Base-by-base conservation (phyloP, 2,888 invertebrate genomes). In the Caenorhabditis sulstoni region DNA sequence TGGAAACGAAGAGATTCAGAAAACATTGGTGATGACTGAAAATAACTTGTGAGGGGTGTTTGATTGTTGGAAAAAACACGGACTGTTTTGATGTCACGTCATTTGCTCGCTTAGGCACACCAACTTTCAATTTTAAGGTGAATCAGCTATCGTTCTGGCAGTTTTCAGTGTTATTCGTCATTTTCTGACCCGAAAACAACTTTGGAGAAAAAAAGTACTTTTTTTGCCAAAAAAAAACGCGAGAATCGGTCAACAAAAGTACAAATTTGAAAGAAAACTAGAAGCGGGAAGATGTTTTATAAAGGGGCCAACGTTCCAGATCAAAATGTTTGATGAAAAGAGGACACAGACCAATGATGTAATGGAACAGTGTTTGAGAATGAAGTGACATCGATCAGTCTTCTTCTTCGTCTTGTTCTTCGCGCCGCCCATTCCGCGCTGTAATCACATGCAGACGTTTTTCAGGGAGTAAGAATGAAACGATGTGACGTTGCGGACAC, bases 371-470 rank as follows among this genome's bases (percentile, higher is more conserved):
- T 50, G 35, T 45, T 20, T 52, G 58, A 53, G 45, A 55, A 53
- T 53, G 53, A 61, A 73, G 20, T 55, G 64, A 35, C 57, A 73
- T 29, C 44, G 64, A 73, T 73, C 62, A 57, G 49, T 71, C 57
- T 22, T 47, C 4, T 29, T 29, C 29, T 50, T 8, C 29, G 9
- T 47, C 41, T 41, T n/a, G n/a, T n/a, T n/a, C n/a, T n/a, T n/a
- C n/a, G 64, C 64, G 41, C 73, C 64, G 18, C 64, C 73, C 57
- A 3, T 12, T 35, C 20, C 47, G 14, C 57, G 73, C 57, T 64
- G 64, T 65, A 64, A 73, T 73, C 73, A 73, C 73, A 62, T 73
- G 73, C 50, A 73, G 64, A 58, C 64, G 59, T 35, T 59, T 55
- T 45, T 62, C 41, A 41, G 20, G 20, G 57, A 47, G 23, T 16